Percentiles rank a stretch among this genome's conserved stretches.
These are phyloP conservation scores for Gobiocypris rarus DNA, from an alignment of 2,113 vertebrate genomes.

Conservation along the genomic window DNA sequence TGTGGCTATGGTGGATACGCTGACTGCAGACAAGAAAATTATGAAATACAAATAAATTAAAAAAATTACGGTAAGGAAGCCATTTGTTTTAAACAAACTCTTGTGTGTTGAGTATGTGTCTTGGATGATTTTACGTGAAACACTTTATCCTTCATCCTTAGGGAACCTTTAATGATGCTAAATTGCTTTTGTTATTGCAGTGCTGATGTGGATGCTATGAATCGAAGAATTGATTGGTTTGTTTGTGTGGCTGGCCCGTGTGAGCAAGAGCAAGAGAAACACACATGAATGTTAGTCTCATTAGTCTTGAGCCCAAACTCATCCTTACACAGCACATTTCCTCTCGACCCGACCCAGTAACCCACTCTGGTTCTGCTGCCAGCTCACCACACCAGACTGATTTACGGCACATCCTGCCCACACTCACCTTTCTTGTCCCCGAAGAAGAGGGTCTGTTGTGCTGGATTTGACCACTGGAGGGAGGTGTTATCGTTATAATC, in stretches of 20 bases:
- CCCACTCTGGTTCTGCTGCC: slow-evolving; percentile 8
- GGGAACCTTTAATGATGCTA: slow-evolving; percentile 24
- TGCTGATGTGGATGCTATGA: slow-evolving; percentile 29
- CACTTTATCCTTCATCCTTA: not conserved
- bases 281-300: slow-evolving; percentile 5
- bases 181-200: slow-evolving; percentile 32
- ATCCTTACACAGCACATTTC: slow-evolving; percentile 27
- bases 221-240: slow-evolving; percentile 29
- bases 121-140: not conserved
- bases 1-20: not conserved
- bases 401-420: slow-evolving; percentile 49
- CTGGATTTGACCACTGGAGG: slow-evolving; percentile 99
- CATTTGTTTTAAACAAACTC: not conserved
- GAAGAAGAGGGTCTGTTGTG: slow-evolving; percentile 98
- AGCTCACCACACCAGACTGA: slow-evolving; percentile 6
- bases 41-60: not conserved
- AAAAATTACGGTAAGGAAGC: not conserved
- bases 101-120: not conserved
- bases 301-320: slow-evolving; percentile 9
- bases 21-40: not conserved
- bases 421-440: slow-evolving; percentile 98
- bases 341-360: slow-evolving; percentile 30
- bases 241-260: not conserved
- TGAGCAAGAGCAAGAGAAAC: not conserved
- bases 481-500: slow-evolving; percentile 99